These are phyloP conservation scores for Plagodis pulveraria DNA, from an alignment of 2,888 invertebrate species.

Conservation along the genomic window DNA sequence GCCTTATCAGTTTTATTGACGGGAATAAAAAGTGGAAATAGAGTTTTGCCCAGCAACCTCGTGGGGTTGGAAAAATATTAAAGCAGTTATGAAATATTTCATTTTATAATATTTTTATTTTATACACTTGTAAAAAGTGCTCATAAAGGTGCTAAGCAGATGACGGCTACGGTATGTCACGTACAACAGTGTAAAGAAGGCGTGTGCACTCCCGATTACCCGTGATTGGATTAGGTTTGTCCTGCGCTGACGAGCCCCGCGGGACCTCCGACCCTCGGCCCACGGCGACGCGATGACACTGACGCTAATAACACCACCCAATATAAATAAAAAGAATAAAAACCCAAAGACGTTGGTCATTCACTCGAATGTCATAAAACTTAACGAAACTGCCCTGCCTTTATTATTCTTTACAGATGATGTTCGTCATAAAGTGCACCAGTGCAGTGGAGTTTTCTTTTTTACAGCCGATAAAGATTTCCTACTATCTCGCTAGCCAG, in stretches of 20 bases:
- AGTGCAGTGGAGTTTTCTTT: conserved; percentile 33
- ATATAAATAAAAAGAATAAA: conserved; percentile 67
- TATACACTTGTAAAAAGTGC: not conserved
- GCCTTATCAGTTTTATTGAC: conserved; percentile 52
- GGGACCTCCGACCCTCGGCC: conserved; percentile 70
- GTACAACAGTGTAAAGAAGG: conserved; percentile 56
- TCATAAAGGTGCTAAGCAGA: conserved; percentile 12
- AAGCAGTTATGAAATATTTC: not conserved
- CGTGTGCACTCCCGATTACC: conserved; percentile 64
- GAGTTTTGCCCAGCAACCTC: too few relatives aligned
- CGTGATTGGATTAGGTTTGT: conserved; percentile 88
- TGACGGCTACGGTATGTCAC: conserved; percentile 32
- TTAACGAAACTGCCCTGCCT: conserved; percentile 52
- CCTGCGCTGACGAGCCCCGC: conserved; percentile 86
- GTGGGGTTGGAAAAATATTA: too few relatives aligned
- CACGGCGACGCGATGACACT: conserved; percentile 67
- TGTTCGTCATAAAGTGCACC: conserved; percentile 45
- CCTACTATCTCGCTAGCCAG: conserved; percentile 18
- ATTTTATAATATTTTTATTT: not conserved
- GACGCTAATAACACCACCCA: conserved; percentile 63
- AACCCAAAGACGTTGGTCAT: conserved; percentile 50
- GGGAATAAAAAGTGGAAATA: conserved; percentile 36
- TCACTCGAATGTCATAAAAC: conserved; percentile 54
- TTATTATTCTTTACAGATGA: conserved; percentile 57
- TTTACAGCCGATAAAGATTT: conserved; percentile 37